Evolutionary conservation across 2,888 invertebrate genomes (phyloP).

Genomic region (Drosophila buzzatii): DNA sequence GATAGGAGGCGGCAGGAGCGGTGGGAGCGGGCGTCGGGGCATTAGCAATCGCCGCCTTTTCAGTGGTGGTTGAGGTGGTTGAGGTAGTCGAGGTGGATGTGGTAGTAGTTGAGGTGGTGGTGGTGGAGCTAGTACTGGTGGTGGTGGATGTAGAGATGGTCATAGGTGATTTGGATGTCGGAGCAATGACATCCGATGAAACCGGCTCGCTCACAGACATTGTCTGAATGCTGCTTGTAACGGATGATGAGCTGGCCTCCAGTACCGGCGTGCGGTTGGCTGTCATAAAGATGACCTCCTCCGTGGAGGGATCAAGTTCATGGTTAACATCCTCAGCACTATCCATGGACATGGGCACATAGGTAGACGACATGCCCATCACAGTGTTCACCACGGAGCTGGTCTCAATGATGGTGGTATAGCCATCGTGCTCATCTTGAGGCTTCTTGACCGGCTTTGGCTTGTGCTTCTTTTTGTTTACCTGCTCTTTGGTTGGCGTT

Average conservation of each 20-base stretch:
- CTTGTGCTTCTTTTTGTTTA: constrained; percentile 82
- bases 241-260: constrained; percentile 51
- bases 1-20: constrained; percentile 86
- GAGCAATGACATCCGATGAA: constrained; percentile 44
- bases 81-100: constrained; percentile 64
- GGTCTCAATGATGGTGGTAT: constrained; percentile 78
- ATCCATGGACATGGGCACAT: constrained; percentile 82
- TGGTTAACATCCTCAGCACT: constrained; percentile 49
- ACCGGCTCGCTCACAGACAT: constrained; percentile 37
- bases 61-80: constrained; percentile 60
- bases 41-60: constrained; percentile 53
- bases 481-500: constrained; percentile 76
- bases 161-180: constrained; percentile 56
- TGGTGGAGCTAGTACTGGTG: constrained; percentile 56
- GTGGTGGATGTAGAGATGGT: constrained; percentile 49
- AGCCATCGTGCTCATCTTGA: constrained; percentile 49
- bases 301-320: constrained; percentile 79
- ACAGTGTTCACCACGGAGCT: constrained; percentile 81
- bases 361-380: constrained; percentile 76
- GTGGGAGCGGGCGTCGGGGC: constrained; percentile 54
- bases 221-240: constrained; percentile 55
- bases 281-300: constrained; percentile 84
- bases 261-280: constrained; percentile 81
- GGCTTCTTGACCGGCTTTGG: constrained; percentile 78
- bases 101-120: constrained; percentile 51